Percentiles rank a stretch among this genome's conserved stretches.
Evolutionary conservation across 2,888 invertebrate species (phyloP).

Genomic region (Meiosimyza platycephala): DNA sequence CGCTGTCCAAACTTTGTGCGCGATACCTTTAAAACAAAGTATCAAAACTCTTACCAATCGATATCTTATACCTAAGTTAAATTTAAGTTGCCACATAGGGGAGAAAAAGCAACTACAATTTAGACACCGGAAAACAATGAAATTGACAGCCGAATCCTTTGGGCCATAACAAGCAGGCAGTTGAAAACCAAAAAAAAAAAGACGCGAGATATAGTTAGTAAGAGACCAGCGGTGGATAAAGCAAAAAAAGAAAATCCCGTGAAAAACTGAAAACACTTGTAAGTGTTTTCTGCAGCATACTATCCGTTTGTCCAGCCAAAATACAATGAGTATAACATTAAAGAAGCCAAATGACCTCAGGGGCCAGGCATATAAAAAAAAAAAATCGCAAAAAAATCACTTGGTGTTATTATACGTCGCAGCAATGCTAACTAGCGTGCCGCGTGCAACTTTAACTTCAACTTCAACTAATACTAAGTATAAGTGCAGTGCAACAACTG

Average conservation of each 20-base stretch:
- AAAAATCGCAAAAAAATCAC: conserved; percentile 1
- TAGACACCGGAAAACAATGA: conserved; percentile 67
- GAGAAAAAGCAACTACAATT: conserved; percentile 57
- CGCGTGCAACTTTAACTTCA: conserved; percentile 53
- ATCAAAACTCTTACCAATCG: too few relatives aligned
- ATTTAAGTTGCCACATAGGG: background rate
- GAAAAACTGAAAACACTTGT: conserved; percentile 51
- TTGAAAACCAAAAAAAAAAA: conserved; percentile 20
- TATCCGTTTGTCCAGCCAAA: conserved; percentile 45
- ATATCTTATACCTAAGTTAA: too few relatives aligned
- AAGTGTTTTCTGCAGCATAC: conserved; percentile 54
- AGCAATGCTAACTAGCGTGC: conserved; percentile 52
- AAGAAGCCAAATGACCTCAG: conserved; percentile 62
- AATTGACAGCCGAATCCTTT: conserved; percentile 61
- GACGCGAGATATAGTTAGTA: conserved; percentile 10
- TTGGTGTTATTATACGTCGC: conserved; percentile 29
- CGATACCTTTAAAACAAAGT: too few relatives aligned
- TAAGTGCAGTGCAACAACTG: too few relatives aligned
- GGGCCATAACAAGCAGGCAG: conserved; percentile 43
- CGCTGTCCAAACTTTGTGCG: too few relatives aligned
- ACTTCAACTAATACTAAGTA: background rate
- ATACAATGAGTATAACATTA: conserved; percentile 54
- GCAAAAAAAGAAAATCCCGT: conserved; percentile 9
- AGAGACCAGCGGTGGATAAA: conserved; percentile 2
- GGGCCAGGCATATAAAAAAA: conserved; percentile 39